Evolutionary conservation across 2,113 vertebrate genomes (phyloP).

Genomic region (Cyanoramphus novaezelandiae): DNA sequence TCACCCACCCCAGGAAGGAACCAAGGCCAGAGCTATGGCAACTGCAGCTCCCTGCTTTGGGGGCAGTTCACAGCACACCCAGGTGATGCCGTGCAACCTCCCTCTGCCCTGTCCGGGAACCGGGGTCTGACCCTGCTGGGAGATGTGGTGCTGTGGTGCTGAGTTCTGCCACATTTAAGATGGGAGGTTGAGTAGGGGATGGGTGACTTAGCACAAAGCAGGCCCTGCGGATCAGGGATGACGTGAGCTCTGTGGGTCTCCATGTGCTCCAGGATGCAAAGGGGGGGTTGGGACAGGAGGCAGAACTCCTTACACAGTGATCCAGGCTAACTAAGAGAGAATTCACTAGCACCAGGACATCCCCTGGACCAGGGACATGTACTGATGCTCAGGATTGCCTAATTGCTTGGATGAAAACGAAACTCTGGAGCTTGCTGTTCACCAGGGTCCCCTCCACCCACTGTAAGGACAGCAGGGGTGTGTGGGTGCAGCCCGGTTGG

Average conservation of each 20-base stretch:
- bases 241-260: background rate
- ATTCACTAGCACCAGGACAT: background rate
- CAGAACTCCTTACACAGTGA: background rate
- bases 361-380: background rate
- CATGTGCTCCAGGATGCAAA: background rate
- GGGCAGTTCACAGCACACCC: background rate
- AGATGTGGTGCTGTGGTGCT: background rate
- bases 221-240: background rate
- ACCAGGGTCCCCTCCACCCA: background rate
- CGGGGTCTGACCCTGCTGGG: background rate
- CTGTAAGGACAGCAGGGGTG: background rate
- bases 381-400: background rate
- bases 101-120: background rate
- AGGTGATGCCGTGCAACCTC: background rate
- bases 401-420: background rate
- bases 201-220: background rate
- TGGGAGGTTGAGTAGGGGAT: background rate
- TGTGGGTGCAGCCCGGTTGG: background rate
- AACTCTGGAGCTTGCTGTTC: background rate
- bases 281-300: background rate
- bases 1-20: background rate
- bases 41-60: fast-evolving
- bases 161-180: background rate
- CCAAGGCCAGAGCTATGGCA: background rate
- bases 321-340: background rate